Percentiles rank a stretch among this genome's conserved stretches.
Conservation (phyloP, 1,140 invertebrate species). For the Euschistus heros region DNA sequence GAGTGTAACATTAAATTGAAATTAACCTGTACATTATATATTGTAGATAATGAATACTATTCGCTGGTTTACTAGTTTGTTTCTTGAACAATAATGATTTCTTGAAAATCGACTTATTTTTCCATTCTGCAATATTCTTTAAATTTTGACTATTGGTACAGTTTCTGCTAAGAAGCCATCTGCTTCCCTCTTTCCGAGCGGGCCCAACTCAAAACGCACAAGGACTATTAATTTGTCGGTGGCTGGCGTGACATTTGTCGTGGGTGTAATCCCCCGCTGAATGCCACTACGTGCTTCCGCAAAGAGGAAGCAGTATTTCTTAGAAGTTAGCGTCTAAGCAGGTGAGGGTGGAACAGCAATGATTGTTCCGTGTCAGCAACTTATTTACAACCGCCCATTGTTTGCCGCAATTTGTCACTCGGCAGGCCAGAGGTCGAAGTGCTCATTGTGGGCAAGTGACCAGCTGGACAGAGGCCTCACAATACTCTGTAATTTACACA, state of each 20-base stretch:
- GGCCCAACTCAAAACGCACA: no score
- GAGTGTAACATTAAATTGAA: no score
- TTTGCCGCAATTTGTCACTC: constrained; percentile 9
- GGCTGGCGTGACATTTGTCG: neutral
- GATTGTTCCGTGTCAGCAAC: constrained; percentile 6
- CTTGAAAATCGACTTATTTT: no score
- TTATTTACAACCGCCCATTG: neutral
- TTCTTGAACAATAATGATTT: no score
- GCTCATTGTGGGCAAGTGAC: constrained; percentile 5
- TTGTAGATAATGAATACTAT: no score
- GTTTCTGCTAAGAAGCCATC: no score
- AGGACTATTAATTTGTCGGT: no score
- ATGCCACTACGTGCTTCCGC: constrained; percentile 5
- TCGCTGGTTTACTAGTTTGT: no score
- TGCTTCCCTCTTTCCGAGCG: no score
- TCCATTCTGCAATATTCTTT: no score
- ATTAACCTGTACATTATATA: no score
- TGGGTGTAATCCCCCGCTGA: neutral
- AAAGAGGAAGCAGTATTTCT: constrained; percentile 13
- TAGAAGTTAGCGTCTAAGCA: constrained; percentile 6
- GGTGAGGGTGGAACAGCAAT: constrained; percentile 1
- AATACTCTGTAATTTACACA: constrained; percentile 10
- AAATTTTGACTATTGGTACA: no score
- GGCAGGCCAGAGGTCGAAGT: neutral
- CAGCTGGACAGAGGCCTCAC: neutral